Evolutionary conservation across 2,113 vertebrate genomes (phyloP).

Genomic region (Lynx canadensis): DNA sequence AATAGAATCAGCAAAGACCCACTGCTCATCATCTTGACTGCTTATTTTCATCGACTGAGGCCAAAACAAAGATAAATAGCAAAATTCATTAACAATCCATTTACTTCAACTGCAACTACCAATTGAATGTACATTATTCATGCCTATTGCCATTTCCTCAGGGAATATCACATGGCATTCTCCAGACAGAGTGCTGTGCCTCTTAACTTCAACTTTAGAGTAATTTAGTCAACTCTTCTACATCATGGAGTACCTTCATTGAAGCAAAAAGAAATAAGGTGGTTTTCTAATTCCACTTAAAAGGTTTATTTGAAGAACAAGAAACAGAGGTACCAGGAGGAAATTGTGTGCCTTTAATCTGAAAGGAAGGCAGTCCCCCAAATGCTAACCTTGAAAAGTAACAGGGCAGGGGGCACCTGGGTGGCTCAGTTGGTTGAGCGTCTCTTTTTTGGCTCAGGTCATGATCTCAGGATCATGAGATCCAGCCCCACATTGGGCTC

Average conservation of each 20-base stretch:
- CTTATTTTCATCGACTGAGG: slow-evolving; percentile 67
- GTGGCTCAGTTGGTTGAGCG: too few relatives aligned
- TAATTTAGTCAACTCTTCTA: slow-evolving; percentile 31
- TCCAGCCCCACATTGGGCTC: too few relatives aligned
- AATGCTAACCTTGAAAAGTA: not conserved
- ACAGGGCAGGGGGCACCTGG: too few relatives aligned
- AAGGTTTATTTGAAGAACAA: slow-evolving; percentile 6
- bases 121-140: slow-evolving; percentile 56
- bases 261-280: slow-evolving; percentile 31
- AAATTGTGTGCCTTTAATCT: not conserved
- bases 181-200: not conserved
- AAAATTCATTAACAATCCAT: slow-evolving; percentile 71
- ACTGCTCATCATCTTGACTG: slow-evolving; percentile 54
- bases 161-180: not conserved
- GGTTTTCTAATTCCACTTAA: not conserved
- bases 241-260: not conserved
- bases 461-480: too few relatives aligned
- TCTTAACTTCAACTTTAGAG: not conserved
- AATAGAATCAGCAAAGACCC: slow-evolving; percentile 28
- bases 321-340: not conserved
- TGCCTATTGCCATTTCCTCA: slow-evolving; percentile 21
- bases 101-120: slow-evolving; percentile 71
- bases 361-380: not conserved
- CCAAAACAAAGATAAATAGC: slow-evolving; percentile 69
- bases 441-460: too few relatives aligned